Percentiles rank a stretch among this genome's conserved stretches.
Evolutionary conservation across 2,797 vertebrate species (phyloP).

Genomic region (Pseudomugil tenellus): DNA sequence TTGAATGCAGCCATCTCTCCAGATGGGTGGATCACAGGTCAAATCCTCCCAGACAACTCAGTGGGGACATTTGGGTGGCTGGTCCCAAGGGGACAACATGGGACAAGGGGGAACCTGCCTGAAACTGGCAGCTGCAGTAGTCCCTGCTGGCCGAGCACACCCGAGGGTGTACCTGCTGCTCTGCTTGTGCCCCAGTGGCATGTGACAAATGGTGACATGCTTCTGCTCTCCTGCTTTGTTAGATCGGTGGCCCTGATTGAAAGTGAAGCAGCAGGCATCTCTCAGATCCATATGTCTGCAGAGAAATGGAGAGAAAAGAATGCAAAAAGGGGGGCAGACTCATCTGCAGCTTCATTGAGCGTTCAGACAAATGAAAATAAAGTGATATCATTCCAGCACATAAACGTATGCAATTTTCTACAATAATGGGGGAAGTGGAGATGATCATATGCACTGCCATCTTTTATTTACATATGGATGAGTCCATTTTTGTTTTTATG

Average conservation of each 20-base stretch:
- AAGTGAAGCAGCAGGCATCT: conserved; percentile 66
- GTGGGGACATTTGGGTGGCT: conserved; percentile 73
- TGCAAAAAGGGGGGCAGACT: conserved; percentile 35
- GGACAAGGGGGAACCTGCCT: conserved; percentile 68
- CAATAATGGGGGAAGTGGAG: conserved; percentile 62
- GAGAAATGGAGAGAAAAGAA: conserved; percentile 36
- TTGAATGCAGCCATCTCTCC: conserved; percentile 50
- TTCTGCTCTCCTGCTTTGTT: conserved; percentile 76
- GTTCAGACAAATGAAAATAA: conserved; percentile 75
- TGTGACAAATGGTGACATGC: conserved; percentile 83
- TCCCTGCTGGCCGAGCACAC: conserved; percentile 65
- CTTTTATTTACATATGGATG: conserved; percentile 81
- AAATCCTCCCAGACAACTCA: conserved; percentile 65
- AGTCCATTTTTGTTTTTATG: conserved; percentile 78
- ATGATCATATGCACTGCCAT: conserved; percentile 68
- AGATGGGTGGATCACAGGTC: conserved; percentile 76
- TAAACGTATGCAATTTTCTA: conserved; percentile 73
- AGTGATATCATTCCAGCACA: conserved; percentile 70
- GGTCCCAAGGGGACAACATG: conserved; percentile 64
- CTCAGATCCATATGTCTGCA: conserved; percentile 73
- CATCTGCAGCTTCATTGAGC: conserved; percentile 51
- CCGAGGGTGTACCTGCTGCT: conserved; percentile 82
- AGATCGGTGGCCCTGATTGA: conserved; percentile 71
- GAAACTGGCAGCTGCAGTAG: conserved; percentile 73
- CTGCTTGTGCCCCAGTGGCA: conserved; percentile 75